phyloP scores from a whole-genome alignment of 2,888 invertebrate species.

The Eledone cirrhosa region DNA sequence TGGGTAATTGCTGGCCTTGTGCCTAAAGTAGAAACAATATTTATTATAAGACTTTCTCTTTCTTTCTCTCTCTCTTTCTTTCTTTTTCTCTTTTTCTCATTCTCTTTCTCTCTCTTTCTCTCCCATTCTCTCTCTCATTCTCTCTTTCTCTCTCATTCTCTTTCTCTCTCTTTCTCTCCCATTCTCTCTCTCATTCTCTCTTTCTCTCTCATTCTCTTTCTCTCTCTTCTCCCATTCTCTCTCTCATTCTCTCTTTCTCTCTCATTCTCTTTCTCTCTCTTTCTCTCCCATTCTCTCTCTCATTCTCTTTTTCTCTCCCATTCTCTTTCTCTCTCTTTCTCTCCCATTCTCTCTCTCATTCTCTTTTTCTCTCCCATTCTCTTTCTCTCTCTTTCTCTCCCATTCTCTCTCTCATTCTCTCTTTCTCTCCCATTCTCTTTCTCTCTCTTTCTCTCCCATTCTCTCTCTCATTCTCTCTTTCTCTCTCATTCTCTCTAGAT shows the following conservation, averaged over 20 bases:
- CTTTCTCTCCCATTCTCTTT: not conserved
- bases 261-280: conserved; percentile 11
- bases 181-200: not conserved
- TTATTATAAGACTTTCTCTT: no score
- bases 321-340: not conserved
- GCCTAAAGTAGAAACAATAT: no score
- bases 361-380: not conserved
- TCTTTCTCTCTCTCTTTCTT: no score
- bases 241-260: conserved; percentile 31
- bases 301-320: not conserved
- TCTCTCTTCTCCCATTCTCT: conserved; percentile 14
- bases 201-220: conserved; percentile 6
- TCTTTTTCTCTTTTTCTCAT: not conserved
- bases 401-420: not conserved
- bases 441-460: not conserved
- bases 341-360: conserved; percentile 31
- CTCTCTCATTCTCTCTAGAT: conserved; percentile 20
- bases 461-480: not conserved
- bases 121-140: not conserved
- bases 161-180: accelerated
- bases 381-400: not conserved
- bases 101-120: not conserved
- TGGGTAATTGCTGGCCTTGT: no score
- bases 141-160: not conserved
- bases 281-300: not conserved